phyloP scores from a whole-genome alignment of 2,888 invertebrate genomes.

The Gastracanthus pulcherrimus region DNA sequence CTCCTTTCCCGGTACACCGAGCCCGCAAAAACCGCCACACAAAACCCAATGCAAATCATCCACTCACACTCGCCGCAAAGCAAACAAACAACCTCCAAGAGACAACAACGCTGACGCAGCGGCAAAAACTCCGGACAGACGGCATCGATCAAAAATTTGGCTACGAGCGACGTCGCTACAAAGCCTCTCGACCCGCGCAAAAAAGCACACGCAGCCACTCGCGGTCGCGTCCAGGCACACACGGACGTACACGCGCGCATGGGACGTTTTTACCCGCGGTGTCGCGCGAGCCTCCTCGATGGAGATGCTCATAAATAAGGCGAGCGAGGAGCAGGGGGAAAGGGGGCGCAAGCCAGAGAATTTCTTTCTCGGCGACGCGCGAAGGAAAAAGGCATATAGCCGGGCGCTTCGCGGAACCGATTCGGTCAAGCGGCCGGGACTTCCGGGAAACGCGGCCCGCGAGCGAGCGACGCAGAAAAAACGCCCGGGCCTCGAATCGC shows the following conservation, averaged over 20 bases:
- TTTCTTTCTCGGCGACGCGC: slow-evolving; percentile 4
- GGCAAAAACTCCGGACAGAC: slow-evolving; percentile 25
- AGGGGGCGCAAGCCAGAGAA: too few species aligned
- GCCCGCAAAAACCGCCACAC: background rate
- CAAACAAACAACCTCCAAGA: too few species aligned
- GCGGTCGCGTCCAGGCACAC: too few species aligned
- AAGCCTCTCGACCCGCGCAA: background rate
- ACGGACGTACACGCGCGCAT: too few species aligned
- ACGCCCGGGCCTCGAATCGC: background rate
- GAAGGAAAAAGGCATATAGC: slow-evolving; percentile 14
- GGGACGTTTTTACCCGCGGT: too few species aligned
- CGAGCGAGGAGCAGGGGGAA: too few species aligned
- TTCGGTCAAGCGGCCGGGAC: slow-evolving; percentile 62
- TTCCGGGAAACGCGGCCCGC: slow-evolving; percentile 68
- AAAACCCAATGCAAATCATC: slow-evolving; percentile 16
- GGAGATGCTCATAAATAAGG: slow-evolving; percentile 55
- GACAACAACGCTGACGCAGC: too few species aligned
- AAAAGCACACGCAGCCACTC: background rate
- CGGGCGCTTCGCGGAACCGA: slow-evolving; percentile 62
- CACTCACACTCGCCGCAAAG: background rate
- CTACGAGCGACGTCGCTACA: slow-evolving; percentile 1
- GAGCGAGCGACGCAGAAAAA: slow-evolving; percentile 1
- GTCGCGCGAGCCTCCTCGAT: slow-evolving; percentile 56
- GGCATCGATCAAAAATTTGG: slow-evolving; percentile 51
- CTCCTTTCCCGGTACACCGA: background rate